Conservation (phyloP, 2,888 invertebrate species). For the Ichneumoninae sp. region DNA sequence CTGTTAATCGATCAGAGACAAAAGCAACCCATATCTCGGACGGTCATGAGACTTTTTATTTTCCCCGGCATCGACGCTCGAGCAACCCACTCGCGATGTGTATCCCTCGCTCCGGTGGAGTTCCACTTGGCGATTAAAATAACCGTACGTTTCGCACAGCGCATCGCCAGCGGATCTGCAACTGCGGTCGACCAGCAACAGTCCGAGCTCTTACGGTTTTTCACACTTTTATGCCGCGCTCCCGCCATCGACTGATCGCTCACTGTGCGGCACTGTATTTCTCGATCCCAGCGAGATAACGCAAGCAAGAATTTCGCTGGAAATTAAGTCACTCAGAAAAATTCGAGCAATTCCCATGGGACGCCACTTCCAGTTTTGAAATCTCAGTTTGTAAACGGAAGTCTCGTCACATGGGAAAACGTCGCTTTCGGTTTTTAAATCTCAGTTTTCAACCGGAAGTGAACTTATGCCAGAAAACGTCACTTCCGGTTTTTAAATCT, state of each 20-base stretch:
- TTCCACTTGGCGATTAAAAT: conserved; percentile 52
- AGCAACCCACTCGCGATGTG: conserved; percentile 26
- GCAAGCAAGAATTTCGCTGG: neutral
- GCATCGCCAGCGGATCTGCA: conserved; percentile 52
- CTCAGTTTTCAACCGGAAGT: too few relatives aligned
- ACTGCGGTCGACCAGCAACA: conserved; percentile 39
- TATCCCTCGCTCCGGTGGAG: conserved; percentile 35
- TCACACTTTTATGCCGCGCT: conserved; percentile 47
- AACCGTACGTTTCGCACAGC: conserved; percentile 60
- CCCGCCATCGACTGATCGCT: conserved; percentile 14
- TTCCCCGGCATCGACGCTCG: conserved; percentile 17
- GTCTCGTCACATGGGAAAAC: too few relatives aligned
- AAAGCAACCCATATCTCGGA: conserved; percentile 2
- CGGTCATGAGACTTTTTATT: conserved; percentile 32
- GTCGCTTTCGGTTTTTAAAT: neutral
- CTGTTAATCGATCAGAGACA: conserved; percentile 52
- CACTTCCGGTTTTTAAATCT: too few relatives aligned
- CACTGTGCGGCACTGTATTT: conserved; percentile 8
- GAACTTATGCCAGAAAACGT: too few relatives aligned
- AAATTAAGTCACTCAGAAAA: neutral
- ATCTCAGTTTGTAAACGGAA: too few relatives aligned
- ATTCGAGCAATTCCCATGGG: neutral
- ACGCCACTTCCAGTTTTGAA: too few relatives aligned
- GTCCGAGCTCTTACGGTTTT: conserved; percentile 48
- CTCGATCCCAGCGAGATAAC: conserved; percentile 7